Evolutionary conservation across 2,797 vertebrate species (phyloP).

Genomic region (Enteromius paludinosus): DNA sequence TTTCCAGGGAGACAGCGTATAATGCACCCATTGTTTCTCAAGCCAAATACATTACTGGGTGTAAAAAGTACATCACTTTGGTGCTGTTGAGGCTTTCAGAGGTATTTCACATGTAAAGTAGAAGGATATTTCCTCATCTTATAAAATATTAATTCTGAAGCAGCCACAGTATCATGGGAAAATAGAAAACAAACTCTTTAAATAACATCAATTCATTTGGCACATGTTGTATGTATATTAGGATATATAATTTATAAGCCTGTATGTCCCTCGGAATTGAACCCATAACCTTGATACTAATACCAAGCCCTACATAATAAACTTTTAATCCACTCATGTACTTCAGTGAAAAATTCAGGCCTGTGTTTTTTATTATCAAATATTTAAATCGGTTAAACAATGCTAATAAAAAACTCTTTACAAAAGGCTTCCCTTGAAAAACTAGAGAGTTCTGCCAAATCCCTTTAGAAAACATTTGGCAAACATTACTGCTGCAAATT

Average conservation of each 20-base stretch:
- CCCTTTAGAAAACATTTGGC: background rate
- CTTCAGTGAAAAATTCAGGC: background rate
- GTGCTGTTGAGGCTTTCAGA: constrained; percentile 22
- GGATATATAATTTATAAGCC: background rate
- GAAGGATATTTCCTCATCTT: constrained; percentile 41
- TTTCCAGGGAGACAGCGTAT: constrained; percentile 44
- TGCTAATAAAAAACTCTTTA: background rate
- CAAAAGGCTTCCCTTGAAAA: background rate
- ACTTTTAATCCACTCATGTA: background rate
- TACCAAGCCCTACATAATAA: background rate
- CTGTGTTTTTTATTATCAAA: background rate
- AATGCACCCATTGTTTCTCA: constrained; percentile 55
- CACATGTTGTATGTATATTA: background rate
- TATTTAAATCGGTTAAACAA: background rate
- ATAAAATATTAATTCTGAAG: constrained; percentile 49
- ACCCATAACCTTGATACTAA: background rate
- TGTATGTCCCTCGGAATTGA: background rate
- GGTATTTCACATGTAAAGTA: constrained; percentile 12
- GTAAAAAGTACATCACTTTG: constrained; percentile 46
- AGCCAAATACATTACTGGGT: constrained; percentile 53
- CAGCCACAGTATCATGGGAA: constrained; percentile 20
- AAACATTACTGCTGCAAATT: constrained; percentile 1
- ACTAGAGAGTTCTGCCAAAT: background rate
- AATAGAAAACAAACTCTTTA: constrained; percentile 30
- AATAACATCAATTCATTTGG: background rate